Conservation (phyloP, 2,113 vertebrate genomes). For the Embiotoca jacksoni region DNA sequence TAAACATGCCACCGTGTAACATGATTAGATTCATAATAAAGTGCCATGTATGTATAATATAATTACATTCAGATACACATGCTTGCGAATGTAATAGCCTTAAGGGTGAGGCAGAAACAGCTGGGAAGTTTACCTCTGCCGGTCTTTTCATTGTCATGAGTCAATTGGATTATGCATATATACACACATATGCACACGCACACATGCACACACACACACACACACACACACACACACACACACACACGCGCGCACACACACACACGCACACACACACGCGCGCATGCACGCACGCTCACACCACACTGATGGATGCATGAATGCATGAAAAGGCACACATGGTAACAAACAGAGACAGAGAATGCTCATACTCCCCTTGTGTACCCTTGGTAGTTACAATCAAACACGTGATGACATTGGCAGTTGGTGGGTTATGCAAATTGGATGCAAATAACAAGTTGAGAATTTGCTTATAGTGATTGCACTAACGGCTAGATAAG, state of each 20-base stretch:
- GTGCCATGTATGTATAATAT: constrained; percentile 68
- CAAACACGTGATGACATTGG: constrained; percentile 66
- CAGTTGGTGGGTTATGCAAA: constrained; percentile 83
- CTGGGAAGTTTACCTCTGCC: constrained; percentile 67
- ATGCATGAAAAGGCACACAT: constrained; percentile 21
- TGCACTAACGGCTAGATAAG: constrained; percentile 72
- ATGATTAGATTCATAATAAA: constrained; percentile 69
- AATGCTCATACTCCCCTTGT: constrained; percentile 37
- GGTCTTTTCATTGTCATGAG: constrained; percentile 58
- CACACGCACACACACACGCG: not conserved
- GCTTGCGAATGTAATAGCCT: constrained; percentile 60
- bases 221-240: not conserved
- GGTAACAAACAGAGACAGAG: constrained; percentile 25
- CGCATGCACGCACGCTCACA: not conserved
- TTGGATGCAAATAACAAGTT: constrained; percentile 72
- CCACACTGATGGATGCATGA: not conserved
- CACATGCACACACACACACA: not conserved
- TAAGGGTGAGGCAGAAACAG: constrained; percentile 59
- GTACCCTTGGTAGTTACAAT: constrained; percentile 65
- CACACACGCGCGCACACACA: constrained; percentile 1
- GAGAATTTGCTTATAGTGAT: constrained; percentile 76
- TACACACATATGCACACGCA: constrained; percentile 14
- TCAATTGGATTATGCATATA: constrained; percentile 65
- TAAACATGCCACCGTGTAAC: constrained; percentile 57
- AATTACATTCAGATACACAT: constrained; percentile 75